Evolutionary conservation across 1,140 invertebrate genomes (phyloP).

Genomic region (Diachasma alloeum): DNA sequence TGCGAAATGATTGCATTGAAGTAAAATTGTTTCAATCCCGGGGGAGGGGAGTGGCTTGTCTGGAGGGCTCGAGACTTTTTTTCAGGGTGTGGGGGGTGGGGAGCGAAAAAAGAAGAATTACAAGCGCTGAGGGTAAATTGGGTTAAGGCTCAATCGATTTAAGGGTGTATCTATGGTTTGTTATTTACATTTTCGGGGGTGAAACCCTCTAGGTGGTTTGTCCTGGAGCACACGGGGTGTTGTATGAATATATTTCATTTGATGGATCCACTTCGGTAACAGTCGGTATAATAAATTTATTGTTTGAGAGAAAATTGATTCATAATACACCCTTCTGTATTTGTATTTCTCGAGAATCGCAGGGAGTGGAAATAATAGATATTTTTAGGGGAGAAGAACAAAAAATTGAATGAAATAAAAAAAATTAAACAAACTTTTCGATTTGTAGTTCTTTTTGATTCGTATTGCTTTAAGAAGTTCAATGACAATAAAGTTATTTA

Average conservation of each 20-base stretch:
- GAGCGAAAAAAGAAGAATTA: background rate
- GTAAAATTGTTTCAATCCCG: conserved; percentile 1
- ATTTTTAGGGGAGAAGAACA: too few species aligned
- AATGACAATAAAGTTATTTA: too few species aligned
- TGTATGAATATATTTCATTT: background rate
- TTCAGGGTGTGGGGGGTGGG: background rate
- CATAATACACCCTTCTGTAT: too few species aligned
- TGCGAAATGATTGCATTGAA: conserved; percentile 11
- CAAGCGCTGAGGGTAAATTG: background rate
- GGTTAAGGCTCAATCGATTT: background rate
- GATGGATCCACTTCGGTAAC: background rate
- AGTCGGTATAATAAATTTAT: too few species aligned
- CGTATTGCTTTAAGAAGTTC: too few species aligned
- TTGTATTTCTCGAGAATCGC: too few species aligned
- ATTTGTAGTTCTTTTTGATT: too few species aligned
- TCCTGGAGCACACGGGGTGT: background rate
- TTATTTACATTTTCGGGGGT: conserved; percentile 3
- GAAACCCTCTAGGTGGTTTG: background rate
- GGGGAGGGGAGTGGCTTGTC: background rate
- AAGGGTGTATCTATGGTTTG: background rate
- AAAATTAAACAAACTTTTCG: too few species aligned
- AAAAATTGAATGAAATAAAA: too few species aligned
- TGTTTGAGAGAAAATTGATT: too few species aligned
- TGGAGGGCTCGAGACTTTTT: background rate
- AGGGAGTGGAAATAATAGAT: too few species aligned